Conservation (phyloP, 2,888 invertebrate genomes). For the Caenorhabditis macrosperma region DNA sequence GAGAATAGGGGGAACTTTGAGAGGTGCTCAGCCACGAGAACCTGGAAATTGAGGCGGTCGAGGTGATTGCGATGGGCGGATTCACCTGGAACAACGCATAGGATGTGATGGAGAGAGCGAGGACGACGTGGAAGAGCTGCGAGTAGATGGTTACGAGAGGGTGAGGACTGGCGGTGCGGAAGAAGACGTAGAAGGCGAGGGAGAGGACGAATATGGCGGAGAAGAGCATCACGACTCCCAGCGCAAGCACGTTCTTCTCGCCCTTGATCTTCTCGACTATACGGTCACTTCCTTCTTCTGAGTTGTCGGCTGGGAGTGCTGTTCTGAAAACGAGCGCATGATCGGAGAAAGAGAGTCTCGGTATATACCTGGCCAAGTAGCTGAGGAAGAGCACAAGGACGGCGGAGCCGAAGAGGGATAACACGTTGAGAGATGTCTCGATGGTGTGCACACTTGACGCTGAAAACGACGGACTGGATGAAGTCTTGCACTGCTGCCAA, state of each 20-base stretch:
- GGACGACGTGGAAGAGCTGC: slow-evolving; percentile 51
- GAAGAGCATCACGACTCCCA: slow-evolving; percentile 45
- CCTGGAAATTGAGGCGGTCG: slow-evolving; percentile 12
- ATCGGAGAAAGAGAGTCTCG: neutral
- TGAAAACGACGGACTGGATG: slow-evolving; percentile 3
- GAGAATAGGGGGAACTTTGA: slow-evolving; percentile 27
- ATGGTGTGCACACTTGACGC: slow-evolving; percentile 56
- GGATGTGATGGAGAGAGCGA: slow-evolving; percentile 50
- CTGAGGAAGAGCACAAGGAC: slow-evolving; percentile 36
- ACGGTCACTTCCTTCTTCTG: slow-evolving; percentile 23
- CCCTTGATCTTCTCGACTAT: slow-evolving; percentile 11
- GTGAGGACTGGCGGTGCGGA: slow-evolving; percentile 38
- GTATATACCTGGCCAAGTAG: slow-evolving; percentile 17
- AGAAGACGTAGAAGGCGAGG: slow-evolving; percentile 39
- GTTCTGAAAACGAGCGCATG: slow-evolving; percentile 38
- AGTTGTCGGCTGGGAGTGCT: slow-evolving; percentile 19
- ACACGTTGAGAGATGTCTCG: slow-evolving; percentile 47
- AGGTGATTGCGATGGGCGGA: no score
- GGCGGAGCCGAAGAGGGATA: slow-evolving; percentile 41
- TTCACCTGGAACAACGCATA: slow-evolving; percentile 53
- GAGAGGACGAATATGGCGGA: slow-evolving; percentile 35
- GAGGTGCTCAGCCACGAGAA: slow-evolving; percentile 45
- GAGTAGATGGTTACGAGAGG: slow-evolving; percentile 57
- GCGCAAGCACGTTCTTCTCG: slow-evolving; percentile 21
- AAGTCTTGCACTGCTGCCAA: no score